Evolutionary conservation across 1,140 invertebrate species (phyloP), one percentile per base, ranked within the genome.

Genomic region (Euura saliciscinereae): DNA sequence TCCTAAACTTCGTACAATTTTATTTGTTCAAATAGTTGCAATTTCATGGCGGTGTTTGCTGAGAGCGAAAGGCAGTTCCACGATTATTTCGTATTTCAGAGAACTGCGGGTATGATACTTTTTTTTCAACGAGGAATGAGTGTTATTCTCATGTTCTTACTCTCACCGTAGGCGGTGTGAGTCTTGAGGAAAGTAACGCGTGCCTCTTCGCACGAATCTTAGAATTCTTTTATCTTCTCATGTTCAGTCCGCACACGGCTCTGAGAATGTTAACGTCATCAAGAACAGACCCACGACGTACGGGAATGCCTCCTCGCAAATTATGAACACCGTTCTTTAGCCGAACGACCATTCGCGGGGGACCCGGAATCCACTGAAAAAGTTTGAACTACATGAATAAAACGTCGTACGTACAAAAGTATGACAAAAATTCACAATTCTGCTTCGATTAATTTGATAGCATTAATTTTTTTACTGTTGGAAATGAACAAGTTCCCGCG

Each of bases 241-340:
- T 28, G 28, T 28, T 28, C 28, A 28, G 28, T 28, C 28, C 6
- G 51, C 51, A 11, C 51, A 11, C 13, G 51, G 51, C 51, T 6
- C 51, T 11, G 51, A 6, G 51, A 59, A 59, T 59, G 51, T 59
- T 59, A 59, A 59, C 51, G 51, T 59, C 51, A 6, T n/a, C 51
- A 59, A 3, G 28, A 28, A 28, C 28, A 28, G 28, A n/a, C 51
- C 6, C 8, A 59, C 51, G 51, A 59, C 51, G 51, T n/a, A 8
- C 13, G 51, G 13, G 51, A 59, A 59, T 59, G 10, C 51, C 51
- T 59, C 5, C 51, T 59, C 51, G 51, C 51, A 59, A 59, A 59
- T 59, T 59, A 59, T 59, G 51, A 59, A 59, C 51, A 59, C 51
- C 13, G 51, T 59, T 59, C 51, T 59, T 59, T 59, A 59, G 51